Base-by-base conservation (phyloP, 2,113 vertebrate genomes). In the Neomonachus schauinslandi region DNA sequence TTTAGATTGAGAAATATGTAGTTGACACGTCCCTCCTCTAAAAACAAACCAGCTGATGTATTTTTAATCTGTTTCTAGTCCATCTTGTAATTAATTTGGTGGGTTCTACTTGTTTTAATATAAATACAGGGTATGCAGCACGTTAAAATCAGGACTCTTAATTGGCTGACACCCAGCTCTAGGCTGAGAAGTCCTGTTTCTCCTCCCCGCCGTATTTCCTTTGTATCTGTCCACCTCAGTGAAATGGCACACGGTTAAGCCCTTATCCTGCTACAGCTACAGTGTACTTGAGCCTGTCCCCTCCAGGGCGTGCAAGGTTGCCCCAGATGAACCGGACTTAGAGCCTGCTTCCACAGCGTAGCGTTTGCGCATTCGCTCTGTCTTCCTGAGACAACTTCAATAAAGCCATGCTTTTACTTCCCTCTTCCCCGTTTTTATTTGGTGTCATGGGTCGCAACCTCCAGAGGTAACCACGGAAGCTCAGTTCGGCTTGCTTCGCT, bases 341-440 rank as follows among this genome's bases (percentile, higher is more conserved):
- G 53, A 84, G 77, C 86, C 97, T 96, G 95, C 97, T 88, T 87
- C 65, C 53, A 42, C 89, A 65, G 82, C 33, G 53, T 88, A 55
- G 63, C 80, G 72, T 81, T 94, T 94, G 97, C 92, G 97, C 97
- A 93, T 77, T 93, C 8, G 39, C 94, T 80, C 96, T 51, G 97
- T 98, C 98, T 98, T 98, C 98, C 98, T 77, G n/a, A 84, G 72
- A 91, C 67, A 94, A 31, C 49, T 95, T 98, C 95, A 95, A 94
- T 93, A 95, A 95, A 96, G 96, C 97, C 89, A 95, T 93, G 96
- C 93, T 85, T 89, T 92, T 46, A 46, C 88, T 77, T 85, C 77
- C 83, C 57, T 61, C 61, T 42, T 36, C 74, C 90, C 72, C 19
- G 0, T n/a, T 67, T 88, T 91, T 51, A 85, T 84, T 92, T 76